Percentiles rank a stretch among this genome's conserved stretches.
Conservation (phyloP, 2,888 invertebrate species). For the Drosophila atripex region DNA sequence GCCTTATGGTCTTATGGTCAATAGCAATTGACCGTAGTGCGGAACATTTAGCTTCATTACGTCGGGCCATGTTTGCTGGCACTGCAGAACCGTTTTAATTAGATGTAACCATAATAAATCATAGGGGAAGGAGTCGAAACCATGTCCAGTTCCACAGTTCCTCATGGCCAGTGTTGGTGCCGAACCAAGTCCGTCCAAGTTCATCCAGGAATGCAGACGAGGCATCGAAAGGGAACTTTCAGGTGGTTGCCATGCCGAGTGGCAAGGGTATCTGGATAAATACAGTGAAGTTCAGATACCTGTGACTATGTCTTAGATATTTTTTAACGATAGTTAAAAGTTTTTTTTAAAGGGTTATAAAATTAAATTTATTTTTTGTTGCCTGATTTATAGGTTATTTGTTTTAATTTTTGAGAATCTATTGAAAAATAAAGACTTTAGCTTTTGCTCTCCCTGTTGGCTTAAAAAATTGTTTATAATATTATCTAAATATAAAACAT, state of each 20-base stretch:
- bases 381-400: no score
- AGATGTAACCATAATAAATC: slow-evolving; percentile 78
- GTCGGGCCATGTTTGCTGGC: slow-evolving; percentile 70
- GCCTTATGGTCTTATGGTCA: slow-evolving; percentile 67
- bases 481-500: no score
- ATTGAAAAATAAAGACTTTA: no score
- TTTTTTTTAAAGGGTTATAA: not conserved
- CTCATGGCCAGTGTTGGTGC: not conserved
- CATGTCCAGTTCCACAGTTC: not conserved
- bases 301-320: not conserved
- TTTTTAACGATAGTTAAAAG: not conserved
- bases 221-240: slow-evolving; percentile 35
- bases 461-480: no score
- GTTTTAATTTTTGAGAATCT: no score
- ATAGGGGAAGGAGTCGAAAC: slow-evolving; percentile 21
- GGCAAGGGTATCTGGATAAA: slow-evolving; percentile 1
- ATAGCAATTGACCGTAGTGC: slow-evolving; percentile 75
- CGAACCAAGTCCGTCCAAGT: slow-evolving; percentile 27
- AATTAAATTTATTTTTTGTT: no score
- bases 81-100: slow-evolving; percentile 76
- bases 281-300: not conserved
- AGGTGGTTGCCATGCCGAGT: slow-evolving; percentile 22
- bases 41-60: slow-evolving; percentile 78
- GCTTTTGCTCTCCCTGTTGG: no score
- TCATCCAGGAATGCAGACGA: slow-evolving; percentile 22